Evolutionary conservation across 2,113 vertebrate genomes (phyloP), one percentile per base, ranked within the genome.

Genomic region (Conger conger): DNA sequence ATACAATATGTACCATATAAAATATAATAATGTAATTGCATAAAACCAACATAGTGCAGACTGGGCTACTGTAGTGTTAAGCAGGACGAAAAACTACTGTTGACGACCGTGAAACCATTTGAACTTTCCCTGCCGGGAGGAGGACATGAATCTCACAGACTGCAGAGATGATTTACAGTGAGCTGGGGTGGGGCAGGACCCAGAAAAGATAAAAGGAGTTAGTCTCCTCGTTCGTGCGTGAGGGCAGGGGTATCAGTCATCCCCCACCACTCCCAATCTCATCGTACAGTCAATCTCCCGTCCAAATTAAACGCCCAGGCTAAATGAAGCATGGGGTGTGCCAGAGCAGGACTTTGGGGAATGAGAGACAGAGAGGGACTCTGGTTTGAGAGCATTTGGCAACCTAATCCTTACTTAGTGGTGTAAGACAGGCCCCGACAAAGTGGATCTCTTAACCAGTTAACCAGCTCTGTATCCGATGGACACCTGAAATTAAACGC

Each of bases 111-210:
- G 9, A 40, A 42, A 42, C 33, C 40, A 45, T 36, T 23, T 53
- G 42, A 83, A 50, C n/a, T 50, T 76, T 18, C 38, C 18, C 63
- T 5, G 33, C 17, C 17, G 30, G 50, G 68, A 33, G 53, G 30
- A 83, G 68, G 82, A 40, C 33, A 76, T 83, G 82, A 83, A 83
- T 83, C 68, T 53, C 23, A 33, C 30, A 23, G 18, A 79, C 37
- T 4, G 68, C 37, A 40, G 78, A 76, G 30, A 53, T 83, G 82
- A 83, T 83, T 83, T 76, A 84, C n/a, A n/a, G n/a, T n/a, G n/a
- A 45, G 83, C 73, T 78, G 73, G 50, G 30, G 18, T 33, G 33
- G 73, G 18, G 45, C 76, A 1, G 35, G 83, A 68, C 73, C 35
- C n/a, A 11, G n/a, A 9, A 30, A 73, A n/a, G n/a, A 79, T 77